Base-by-base conservation (phyloP, 2,797 vertebrate species). In the Fistularia commersonii region DNA sequence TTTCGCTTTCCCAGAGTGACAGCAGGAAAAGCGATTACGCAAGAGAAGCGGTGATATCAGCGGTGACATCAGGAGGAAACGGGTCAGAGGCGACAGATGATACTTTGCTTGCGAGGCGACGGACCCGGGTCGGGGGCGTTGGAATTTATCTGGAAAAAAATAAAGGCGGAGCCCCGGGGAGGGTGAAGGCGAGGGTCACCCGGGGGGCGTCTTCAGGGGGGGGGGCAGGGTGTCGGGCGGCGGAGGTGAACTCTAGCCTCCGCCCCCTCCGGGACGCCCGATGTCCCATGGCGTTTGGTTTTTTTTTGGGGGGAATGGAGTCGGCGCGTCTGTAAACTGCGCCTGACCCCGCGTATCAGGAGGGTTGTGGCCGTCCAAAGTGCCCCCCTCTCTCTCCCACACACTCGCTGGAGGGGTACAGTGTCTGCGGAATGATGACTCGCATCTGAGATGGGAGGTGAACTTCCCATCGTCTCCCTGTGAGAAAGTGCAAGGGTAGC, bases 251-350 rank as follows among this genome's bases (percentile, higher is more conserved):
- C 69, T 69, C 65, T 57, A 67, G 23, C 39, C 12, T 13, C 56
- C 54, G 57, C 55, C 57, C 32, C 1, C 3, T 14, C 35, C 45
- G 6, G 69, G 61, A 47, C 48, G 1, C 37, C 51, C 45, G 12
- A 10, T 51, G 48, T 77, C 79, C 66, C 63, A 50, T 60, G 69
- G 61, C 36, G 23, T 51, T 39, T n/a, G 56, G 51, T 66, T 42
- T 62, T 32, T 48, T 69, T 67, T 68, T 64, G 54, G n/a, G 58
- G 57, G 51, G 32, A n/a, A 69, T 65, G 64, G 76, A 88, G 82
- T 79, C 80, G 13, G 61, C 64, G 34, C 42, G 77, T 86, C 84
- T 84, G 74, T 79, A 81, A 84, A 86, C 80, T 83, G 67, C 65
- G 59, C 61, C 49, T 87, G 75, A 86, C 82, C 80, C 56, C 1